These are phyloP conservation scores for Cheilosia vernalis DNA, from an alignment of 2,888 invertebrate species.

Conservation along the genomic window DNA sequence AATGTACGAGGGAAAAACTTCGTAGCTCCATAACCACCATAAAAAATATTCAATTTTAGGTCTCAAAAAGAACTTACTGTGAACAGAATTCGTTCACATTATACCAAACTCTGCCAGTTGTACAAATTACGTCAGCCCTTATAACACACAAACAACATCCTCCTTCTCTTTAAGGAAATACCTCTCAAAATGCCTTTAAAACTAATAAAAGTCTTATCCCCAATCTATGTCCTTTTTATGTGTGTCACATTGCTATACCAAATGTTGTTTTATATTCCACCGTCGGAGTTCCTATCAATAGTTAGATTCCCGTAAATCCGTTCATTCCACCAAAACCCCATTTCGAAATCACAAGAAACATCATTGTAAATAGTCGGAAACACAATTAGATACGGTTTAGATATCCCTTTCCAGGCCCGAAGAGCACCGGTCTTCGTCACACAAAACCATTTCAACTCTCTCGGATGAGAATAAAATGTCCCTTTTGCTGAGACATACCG, in stretches of 20 bases:
- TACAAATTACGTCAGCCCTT: no score
- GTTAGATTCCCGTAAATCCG: slow-evolving; percentile 9
- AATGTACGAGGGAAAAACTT: no score
- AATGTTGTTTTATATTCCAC: slow-evolving; percentile 34
- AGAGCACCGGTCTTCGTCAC: background rate
- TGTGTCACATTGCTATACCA: background rate
- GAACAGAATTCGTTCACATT: no score
- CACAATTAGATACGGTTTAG: slow-evolving; percentile 60
- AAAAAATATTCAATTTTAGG: no score
- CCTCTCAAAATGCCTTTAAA: background rate
- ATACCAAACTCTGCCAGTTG: no score
- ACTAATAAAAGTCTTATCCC: background rate
- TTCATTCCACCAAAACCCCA: background rate
- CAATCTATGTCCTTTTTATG: background rate
- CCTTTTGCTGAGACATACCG: slow-evolving; percentile 45
- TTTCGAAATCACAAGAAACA: slow-evolving; percentile 23
- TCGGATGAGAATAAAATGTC: slow-evolving; percentile 40
- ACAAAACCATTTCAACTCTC: slow-evolving; percentile 23
- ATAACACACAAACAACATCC: background rate
- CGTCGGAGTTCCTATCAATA: background rate
- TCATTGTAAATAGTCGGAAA: slow-evolving; percentile 33
- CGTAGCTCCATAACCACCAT: no score
- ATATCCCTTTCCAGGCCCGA: slow-evolving; percentile 32
- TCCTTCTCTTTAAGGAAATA: background rate
- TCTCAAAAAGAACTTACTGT: no score